Evolutionary conservation across 2,888 invertebrate species (phyloP), one percentile per base, ranked within the genome.

Genomic region (Hypsopygia costalis): DNA sequence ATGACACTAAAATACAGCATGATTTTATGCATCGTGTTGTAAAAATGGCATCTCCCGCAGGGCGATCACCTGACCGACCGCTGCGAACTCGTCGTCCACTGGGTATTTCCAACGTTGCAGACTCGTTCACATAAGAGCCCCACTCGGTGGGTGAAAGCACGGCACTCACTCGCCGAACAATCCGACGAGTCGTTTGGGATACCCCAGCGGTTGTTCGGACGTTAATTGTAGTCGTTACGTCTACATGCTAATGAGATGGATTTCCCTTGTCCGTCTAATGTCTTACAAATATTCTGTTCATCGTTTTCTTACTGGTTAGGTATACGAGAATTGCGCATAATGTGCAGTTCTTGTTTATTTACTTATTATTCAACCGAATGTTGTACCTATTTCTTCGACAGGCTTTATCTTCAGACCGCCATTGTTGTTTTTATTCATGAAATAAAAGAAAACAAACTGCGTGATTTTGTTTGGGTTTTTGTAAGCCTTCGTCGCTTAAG

Each of bases 141-240:
- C 57, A 49, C 54, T 56, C 56, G 55, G 47, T 45, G 48, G 69
- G 82, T 73, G 83, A 81, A 82, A 82, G 82, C 76, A 44, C 36
- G 30, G 5, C 25, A 7, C 46, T 41, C 34, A 44, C 9, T 22
- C 6, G 27, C n/a, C 32, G 40, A 31, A 12, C 49, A 44, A 39
- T 44, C 47, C 36, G 39, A 44, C 49, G 47, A 4, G 3, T 53
- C 41, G 49, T 40, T 57, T 63, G 73, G 73, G 62, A 62, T 71
- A 67, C 54, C 67, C 73, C 69, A 51, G 44, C 58, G 48, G 53
- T 56, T 58, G 58, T 55, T 52, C 43, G 46, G 43, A 39, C 46
- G 55, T 40, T 48, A 51, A 56, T 59, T 55, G 43, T 46, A 52
- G 52, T 48, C 40, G 53, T 44, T 37, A 57, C 55, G 54, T 57